Evolutionary conservation across 2,113 vertebrate species (phyloP).

Genomic region (Eubucco bourcierii): DNA sequence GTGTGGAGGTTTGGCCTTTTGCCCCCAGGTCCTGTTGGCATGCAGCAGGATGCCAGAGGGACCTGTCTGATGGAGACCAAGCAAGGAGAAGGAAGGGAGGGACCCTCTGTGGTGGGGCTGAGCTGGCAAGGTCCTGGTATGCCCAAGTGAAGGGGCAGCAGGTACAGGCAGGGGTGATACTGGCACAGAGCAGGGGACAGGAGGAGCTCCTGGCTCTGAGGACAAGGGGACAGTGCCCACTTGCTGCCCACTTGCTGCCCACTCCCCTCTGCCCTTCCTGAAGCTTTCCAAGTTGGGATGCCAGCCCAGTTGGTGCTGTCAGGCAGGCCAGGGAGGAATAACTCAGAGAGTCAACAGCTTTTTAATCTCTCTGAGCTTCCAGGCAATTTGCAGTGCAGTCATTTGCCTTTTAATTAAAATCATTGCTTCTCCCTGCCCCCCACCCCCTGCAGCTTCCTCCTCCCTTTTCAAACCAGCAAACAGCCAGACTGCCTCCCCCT

Average conservation of each 20-base stretch:
- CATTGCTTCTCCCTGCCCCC: conserved; percentile 38
- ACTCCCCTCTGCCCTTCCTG: not conserved
- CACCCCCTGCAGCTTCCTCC: not conserved
- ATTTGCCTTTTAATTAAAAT: conserved; percentile 77
- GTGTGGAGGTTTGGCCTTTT: not conserved
- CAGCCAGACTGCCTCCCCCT: not conserved
- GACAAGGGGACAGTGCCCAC: too few relatives aligned
- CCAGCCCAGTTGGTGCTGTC: not conserved
- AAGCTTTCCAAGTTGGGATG: not conserved
- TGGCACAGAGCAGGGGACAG: not conserved
- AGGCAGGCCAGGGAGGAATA: conserved; percentile 23
- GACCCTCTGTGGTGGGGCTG: not conserved
- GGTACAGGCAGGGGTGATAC: accelerated
- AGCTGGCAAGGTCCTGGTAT: not conserved
- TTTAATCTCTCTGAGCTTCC: conserved; percentile 70
- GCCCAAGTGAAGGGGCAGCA: not conserved
- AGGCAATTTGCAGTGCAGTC: conserved; percentile 56
- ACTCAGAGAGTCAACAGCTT: conserved; percentile 57
- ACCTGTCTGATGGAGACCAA: too few relatives aligned
- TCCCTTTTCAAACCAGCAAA: not conserved
- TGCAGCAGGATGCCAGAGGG: too few relatives aligned
- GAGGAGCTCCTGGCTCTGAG: not conserved
- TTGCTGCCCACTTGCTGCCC: not conserved
- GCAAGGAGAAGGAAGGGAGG: too few relatives aligned
- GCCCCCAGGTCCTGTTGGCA: not conserved